Evolutionary conservation across 2,797 vertebrate genomes (phyloP).

Genomic region (Tauraco hartlaubi): DNA sequence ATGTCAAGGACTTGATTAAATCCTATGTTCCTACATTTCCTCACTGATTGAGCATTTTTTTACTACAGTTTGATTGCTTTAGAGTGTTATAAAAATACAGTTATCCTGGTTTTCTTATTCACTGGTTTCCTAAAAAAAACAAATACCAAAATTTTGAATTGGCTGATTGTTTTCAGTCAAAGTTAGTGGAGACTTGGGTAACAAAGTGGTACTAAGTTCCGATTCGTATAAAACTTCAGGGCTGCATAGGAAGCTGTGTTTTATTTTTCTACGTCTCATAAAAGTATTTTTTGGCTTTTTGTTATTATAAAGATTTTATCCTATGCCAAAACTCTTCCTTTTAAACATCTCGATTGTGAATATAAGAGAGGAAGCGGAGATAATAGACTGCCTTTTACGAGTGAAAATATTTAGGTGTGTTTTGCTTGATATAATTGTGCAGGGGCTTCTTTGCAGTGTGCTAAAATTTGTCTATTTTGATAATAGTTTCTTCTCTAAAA

Average conservation of each 20-base stretch:
- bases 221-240: neutral
- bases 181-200: neutral
- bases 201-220: neutral
- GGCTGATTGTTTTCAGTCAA: neutral
- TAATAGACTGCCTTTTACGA: neutral
- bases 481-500: neutral
- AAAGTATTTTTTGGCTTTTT: neutral
- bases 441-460: neutral
- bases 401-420: neutral
- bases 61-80: neutral
- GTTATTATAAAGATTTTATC: neutral
- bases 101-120: neutral
- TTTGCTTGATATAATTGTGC: neutral
- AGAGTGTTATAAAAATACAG: neutral
- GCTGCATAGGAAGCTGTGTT: neutral
- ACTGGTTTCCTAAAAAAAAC: neutral
- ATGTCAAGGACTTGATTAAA: slow-evolving; percentile 41
- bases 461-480: neutral
- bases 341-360: neutral
- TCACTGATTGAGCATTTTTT: slow-evolving; percentile 24
- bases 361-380: neutral
- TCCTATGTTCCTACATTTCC: slow-evolving; percentile 6
- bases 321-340: neutral
- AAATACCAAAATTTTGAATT: neutral
- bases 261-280: neutral